phyloP scores from a whole-genome alignment of 2,888 invertebrate species.

The Oscheius onirici region DNA sequence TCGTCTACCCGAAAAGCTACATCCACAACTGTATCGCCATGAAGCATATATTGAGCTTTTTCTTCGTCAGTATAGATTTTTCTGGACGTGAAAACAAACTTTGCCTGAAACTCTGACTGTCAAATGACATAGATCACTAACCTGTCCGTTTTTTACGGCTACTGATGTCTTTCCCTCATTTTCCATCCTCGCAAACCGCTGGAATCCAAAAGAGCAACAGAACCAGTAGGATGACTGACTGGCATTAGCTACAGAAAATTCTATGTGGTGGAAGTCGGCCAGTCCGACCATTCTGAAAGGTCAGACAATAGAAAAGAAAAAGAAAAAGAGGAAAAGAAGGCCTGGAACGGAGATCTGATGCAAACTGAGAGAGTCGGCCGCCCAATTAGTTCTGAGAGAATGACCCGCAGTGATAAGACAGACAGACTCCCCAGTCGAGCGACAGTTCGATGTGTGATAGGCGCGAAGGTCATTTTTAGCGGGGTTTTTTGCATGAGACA shows the following conservation, averaged over 20 bases:
- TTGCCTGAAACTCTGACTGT: slow-evolving; percentile 77
- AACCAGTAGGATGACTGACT: slow-evolving; percentile 67
- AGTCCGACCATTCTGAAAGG: slow-evolving; percentile 19
- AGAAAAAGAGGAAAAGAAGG: neutral
- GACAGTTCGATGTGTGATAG: neutral
- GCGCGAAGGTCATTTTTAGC: neutral
- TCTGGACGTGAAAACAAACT: slow-evolving; percentile 89
- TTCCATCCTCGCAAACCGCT: slow-evolving; percentile 55
- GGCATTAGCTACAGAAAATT: slow-evolving; percentile 65
- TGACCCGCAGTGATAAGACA: neutral
- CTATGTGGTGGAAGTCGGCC: slow-evolving; percentile 55
- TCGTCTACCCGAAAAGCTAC: slow-evolving; percentile 93
- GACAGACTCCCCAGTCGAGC: neutral
- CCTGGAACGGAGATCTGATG: neutral
- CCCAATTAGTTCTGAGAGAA: neutral
- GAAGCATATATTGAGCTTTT: slow-evolving; percentile 83
- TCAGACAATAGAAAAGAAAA: neutral
- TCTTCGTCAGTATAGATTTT: slow-evolving; percentile 76
- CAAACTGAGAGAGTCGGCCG: neutral
- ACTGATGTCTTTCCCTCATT: slow-evolving; percentile 42
- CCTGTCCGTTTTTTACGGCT: slow-evolving; percentile 61
- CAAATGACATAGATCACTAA: slow-evolving; percentile 14
- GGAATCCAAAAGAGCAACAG: slow-evolving; percentile 65
- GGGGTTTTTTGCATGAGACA: too few relatives aligned
- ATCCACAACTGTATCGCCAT: slow-evolving; percentile 96